These are phyloP conservation scores for Notechis scutatus DNA, from an alignment of 2,113 vertebrate genomes.

Conservation along the genomic window DNA sequence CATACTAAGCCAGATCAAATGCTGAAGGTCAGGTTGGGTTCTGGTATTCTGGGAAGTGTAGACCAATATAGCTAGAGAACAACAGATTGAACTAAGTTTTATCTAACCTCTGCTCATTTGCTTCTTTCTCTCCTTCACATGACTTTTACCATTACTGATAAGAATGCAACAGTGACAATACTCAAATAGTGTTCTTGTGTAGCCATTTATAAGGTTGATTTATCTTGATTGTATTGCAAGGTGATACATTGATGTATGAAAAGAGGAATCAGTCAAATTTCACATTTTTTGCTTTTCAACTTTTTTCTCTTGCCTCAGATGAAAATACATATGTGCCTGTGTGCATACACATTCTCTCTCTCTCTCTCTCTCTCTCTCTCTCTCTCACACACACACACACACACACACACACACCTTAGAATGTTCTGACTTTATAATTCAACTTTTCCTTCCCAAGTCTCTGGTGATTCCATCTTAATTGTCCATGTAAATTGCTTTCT, in stretches of 20 bases:
- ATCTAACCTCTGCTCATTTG: neutral
- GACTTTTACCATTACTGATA: neutral
- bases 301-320: slow-evolving; percentile 49
- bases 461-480: slow-evolving; percentile 69
- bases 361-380: too few species aligned
- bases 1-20: neutral
- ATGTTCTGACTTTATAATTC: slow-evolving; percentile 57
- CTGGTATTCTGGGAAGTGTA: neutral
- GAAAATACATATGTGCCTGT: slow-evolving; percentile 11
- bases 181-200: neutral
- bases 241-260: slow-evolving; percentile 37
- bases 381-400: accelerated
- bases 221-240: slow-evolving; percentile 9
- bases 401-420: slow-evolving; percentile 38
- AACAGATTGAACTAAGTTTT: neutral
- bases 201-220: neutral
- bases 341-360: too few species aligned
- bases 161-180: neutral
- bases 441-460: slow-evolving; percentile 59
- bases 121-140: neutral
- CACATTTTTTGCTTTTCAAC: slow-evolving; percentile 28
- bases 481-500: slow-evolving; percentile 75
- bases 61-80: neutral
- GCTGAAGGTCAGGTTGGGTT: neutral
- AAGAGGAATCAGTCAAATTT: slow-evolving; percentile 48